These are phyloP conservation scores for Alosa sapidissima DNA, from an alignment of 2,797 vertebrate species.

Conservation along the genomic window DNA sequence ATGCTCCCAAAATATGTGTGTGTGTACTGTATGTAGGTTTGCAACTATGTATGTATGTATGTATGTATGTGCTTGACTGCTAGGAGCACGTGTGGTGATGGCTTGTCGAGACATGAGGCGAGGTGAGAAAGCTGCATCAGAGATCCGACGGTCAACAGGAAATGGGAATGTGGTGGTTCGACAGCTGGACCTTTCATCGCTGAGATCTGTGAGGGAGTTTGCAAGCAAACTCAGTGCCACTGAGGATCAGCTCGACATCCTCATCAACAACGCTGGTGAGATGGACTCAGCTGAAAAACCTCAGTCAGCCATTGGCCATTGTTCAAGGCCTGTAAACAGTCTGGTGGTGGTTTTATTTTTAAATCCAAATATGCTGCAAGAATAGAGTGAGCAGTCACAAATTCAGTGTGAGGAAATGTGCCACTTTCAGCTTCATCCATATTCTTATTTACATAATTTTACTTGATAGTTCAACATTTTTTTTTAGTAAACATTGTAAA, in stretches of 20 bases:
- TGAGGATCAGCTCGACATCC: slow-evolving; percentile 56
- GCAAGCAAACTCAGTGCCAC: slow-evolving; percentile 40
- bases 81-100: slow-evolving; percentile 62
- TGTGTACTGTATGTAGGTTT: background rate
- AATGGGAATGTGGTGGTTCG: slow-evolving; percentile 55
- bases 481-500: background rate
- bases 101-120: slow-evolving; percentile 58
- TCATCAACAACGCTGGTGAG: slow-evolving; percentile 64
- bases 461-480: background rate
- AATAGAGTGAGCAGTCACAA: background rate
- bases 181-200: slow-evolving; percentile 57
- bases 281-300: background rate
- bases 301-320: background rate
- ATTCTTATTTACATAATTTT: too few species aligned
- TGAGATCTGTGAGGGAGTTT: slow-evolving; percentile 56
- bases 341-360: background rate
- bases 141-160: slow-evolving; percentile 53
- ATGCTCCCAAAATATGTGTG: background rate
- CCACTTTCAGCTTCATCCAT: background rate
- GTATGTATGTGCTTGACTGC: background rate
- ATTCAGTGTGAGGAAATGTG: background rate
- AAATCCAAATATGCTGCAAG: background rate
- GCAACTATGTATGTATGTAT: background rate
- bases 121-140: slow-evolving; percentile 53
- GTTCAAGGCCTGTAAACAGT: background rate